Base-by-base conservation (phyloP, 2,113 vertebrate genomes). In the Amphilophus citrinellus region DNA sequence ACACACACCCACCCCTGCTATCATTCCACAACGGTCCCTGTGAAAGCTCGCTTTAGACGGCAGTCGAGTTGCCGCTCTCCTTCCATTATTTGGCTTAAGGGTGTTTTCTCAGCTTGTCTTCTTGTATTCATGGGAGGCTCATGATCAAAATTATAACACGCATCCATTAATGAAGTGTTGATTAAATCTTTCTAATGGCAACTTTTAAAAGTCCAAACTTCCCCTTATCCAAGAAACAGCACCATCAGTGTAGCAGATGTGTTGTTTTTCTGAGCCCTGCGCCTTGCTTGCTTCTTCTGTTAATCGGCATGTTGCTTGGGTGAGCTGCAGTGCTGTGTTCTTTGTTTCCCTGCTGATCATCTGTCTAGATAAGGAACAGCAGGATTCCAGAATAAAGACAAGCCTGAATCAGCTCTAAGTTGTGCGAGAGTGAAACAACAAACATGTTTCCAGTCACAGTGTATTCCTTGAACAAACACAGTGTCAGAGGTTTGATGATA, bases 41-140 rank as follows among this genome's bases (percentile, higher is more conserved):
- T 90, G 59, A 87, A 85, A 68, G 65, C 87, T 84, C 50, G 88
- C 61, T 91, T 73, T 83, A 92, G 66, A 94, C 90, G 79, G 66
- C 93, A 77, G 91, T 90, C 14, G 83, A 77, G 63, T 84, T 89
- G 87, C 79, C 32, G 71, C 83, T 82, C n/a, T 66, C 86, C 85
- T 87, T 75, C 82, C 89, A 73, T 84, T 86, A 84, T 91, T 58
- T 82, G 62, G 88, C 93, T 88, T 84, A 30, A 68, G 91, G 92
- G 83, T 42, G 3, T 79, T 83, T 79, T 80, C 89, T 82, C 83
- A 56, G 63, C 93, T 92, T 91, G 85, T 89, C 71, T 92, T 91
- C 32, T 24, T 42, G 14, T 77, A 77, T 85, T 84, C 77, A 73
- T 73, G 50, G 39, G 30, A 39, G 82, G 53, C 39, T 88, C 57